Percentiles rank a stretch among this genome's conserved stretches.
These are phyloP conservation scores for Phoeniculus purpureus DNA, from an alignment of 2,797 vertebrate species.

Conservation along the genomic window DNA sequence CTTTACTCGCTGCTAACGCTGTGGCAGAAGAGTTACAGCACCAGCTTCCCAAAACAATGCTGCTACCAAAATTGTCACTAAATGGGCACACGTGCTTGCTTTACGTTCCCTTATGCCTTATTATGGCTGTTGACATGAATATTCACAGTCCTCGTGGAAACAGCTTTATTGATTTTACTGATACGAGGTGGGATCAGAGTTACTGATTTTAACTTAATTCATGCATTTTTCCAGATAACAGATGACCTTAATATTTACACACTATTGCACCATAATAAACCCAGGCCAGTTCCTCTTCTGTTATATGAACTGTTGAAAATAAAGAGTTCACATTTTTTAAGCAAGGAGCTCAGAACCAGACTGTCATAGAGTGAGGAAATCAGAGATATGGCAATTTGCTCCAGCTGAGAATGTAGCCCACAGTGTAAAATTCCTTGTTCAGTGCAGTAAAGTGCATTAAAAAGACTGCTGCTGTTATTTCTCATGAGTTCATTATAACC, in stretches of 20 bases:
- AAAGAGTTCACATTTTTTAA: background rate
- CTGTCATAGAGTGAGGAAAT: constrained; percentile 12
- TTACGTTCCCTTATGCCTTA: background rate
- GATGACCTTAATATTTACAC: constrained; percentile 68
- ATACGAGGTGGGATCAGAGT: background rate
- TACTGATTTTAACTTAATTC: constrained; percentile 61
- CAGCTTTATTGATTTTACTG: constrained; percentile 51
- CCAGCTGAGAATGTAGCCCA: constrained; percentile 50
- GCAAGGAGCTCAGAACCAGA: constrained; percentile 14
- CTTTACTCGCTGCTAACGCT: background rate
- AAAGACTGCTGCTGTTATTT: constrained; percentile 53
- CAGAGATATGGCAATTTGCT: constrained; percentile 37
- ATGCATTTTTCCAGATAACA: constrained; percentile 61
- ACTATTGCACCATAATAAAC: constrained; percentile 46
- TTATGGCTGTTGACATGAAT: constrained; percentile 12
- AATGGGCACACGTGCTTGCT: background rate
- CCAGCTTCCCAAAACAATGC: background rate
- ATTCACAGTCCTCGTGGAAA: constrained; percentile 16
- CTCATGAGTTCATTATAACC: constrained; percentile 65
- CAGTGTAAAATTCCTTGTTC: constrained; percentile 60
- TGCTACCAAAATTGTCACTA: background rate
- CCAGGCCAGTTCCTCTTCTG: constrained; percentile 33
- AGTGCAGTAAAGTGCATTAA: constrained; percentile 33
- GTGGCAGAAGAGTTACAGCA: background rate
- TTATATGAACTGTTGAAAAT: constrained; percentile 30